Conservation (phyloP, 2,888 invertebrate genomes). For the Chrysina gloriosa region DNA sequence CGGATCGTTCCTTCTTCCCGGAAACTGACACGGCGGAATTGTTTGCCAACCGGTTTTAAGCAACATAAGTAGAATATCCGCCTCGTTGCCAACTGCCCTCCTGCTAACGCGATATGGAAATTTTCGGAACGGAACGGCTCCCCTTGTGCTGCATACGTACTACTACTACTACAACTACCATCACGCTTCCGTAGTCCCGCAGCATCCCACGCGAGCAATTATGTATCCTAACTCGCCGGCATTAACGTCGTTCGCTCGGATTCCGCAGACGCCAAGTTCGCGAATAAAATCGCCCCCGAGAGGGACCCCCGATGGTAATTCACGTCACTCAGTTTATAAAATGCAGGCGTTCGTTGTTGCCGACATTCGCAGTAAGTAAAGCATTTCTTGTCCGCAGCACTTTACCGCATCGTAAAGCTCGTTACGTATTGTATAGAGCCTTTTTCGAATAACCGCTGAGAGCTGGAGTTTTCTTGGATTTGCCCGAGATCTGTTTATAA, state of each 20-base stretch:
- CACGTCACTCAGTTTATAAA: conserved; percentile 25
- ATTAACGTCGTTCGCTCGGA: conserved; percentile 17
- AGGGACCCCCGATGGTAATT: conserved; percentile 17
- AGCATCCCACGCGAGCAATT: conserved; percentile 29
- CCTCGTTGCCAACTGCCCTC: background rate
- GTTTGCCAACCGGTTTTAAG: background rate
- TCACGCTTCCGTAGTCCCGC: background rate
- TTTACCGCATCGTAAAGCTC: background rate
- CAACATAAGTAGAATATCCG: background rate
- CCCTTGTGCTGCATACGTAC: too few relatives aligned
- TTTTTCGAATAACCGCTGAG: background rate
- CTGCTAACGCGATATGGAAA: too few relatives aligned
- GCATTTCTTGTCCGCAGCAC: background rate
- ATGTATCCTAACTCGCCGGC: conserved; percentile 9
- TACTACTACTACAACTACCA: too few relatives aligned
- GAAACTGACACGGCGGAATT: background rate
- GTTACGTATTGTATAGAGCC: background rate
- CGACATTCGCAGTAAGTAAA: background rate
- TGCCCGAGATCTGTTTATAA: too few relatives aligned
- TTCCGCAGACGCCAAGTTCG: background rate
- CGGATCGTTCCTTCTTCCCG: background rate
- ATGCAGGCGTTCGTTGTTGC: conserved; percentile 3
- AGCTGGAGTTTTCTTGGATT: too few relatives aligned
- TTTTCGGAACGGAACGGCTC: too few relatives aligned
- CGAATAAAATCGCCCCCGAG: conserved; percentile 7